Evolutionary conservation across 2,113 vertebrate genomes (phyloP).

Genomic region (Hippocampus barbouri): DNA sequence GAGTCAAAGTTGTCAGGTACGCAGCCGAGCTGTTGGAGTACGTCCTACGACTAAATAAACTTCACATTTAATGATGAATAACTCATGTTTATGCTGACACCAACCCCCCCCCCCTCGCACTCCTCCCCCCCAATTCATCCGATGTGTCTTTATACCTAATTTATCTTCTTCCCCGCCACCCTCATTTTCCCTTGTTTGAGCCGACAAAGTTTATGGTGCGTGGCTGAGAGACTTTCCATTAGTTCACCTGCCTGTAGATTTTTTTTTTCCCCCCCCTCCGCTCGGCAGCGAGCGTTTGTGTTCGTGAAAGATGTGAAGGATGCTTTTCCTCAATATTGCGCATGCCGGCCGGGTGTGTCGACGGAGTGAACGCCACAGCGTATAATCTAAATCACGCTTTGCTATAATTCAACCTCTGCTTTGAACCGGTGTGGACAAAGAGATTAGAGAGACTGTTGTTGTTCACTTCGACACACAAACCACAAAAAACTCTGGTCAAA

Average conservation of each 20-base stretch:
- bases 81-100: conserved; percentile 41
- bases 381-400: conserved; percentile 10
- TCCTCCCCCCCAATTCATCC: conserved; percentile 19
- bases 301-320: conserved; percentile 7
- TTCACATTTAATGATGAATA: conserved; percentile 44
- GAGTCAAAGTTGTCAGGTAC: conserved; percentile 35
- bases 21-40: neutral
- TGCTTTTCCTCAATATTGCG: conserved; percentile 16
- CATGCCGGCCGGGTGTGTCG: neutral
- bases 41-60: conserved; percentile 44
- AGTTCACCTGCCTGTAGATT: conserved; percentile 27
- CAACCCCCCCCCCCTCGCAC: conserved; percentile 8
- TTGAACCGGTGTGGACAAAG: conserved; percentile 1
- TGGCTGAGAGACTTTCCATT: conserved; percentile 40
- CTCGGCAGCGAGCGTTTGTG: conserved; percentile 9
- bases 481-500: too few species aligned
- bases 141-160: conserved; percentile 39
- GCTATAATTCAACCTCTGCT: conserved; percentile 6
- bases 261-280: neutral
- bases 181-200: conserved; percentile 38
- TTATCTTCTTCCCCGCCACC: conserved; percentile 40
- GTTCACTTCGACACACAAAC: neutral
- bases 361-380: conserved; percentile 10
- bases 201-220: conserved; percentile 43
- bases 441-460: neutral